Base-by-base conservation (phyloP, 1,140 invertebrate genomes). In the Goniozus legneri region DNA sequence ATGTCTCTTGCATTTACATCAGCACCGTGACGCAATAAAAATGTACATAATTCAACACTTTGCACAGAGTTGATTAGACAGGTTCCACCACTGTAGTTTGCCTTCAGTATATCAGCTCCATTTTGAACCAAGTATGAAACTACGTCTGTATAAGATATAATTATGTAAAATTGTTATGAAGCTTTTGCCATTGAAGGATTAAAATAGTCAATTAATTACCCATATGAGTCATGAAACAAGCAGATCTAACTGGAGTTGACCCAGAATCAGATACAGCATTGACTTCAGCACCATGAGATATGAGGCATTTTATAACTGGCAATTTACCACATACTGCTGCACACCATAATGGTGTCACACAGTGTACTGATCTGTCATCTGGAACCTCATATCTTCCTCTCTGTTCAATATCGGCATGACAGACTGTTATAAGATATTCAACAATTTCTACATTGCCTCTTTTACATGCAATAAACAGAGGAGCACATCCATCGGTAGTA, bases 11-110 rank as follows among this genome's bases (percentile, higher is more conserved):
- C 89, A 77, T 95, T 92, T 3, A 93, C 88, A 56, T 84, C 80
- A 15, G 88, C 91, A 22, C 89, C 86, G 63, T 85, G 80, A 50
- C 81, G 70, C 16, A 95, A 78, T 30, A 97, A 77, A 75, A 86
- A 93, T 31, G 84, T 81, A 69, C 92, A 95, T 12, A 95, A 75
- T 43, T 82, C 80, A 12, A 84, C 83, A 62, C 87, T 91, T 75
- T 95, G 92, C 31, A 95, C 91, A 2, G 91, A 91, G 75, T 95
- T 96, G 47, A 96, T 97, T 19, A 95, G 76, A 73, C 92, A 95
- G 1, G 92, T 95, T 44, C 92, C 92, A 44, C 93, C 92, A 76
- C 92, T 95, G 56, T 89, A 88, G 75, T 95, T 96, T 1, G 92
- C 82, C 51, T 84, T 84, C 44, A 86, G 81, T 55, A 95, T 89